A percentile compares a stretch with the other conserved stretches of the same genome.
Evolutionary conservation across 2,113 vertebrate species (phyloP).

Genomic region (Syrrhaptes paradoxus): DNA sequence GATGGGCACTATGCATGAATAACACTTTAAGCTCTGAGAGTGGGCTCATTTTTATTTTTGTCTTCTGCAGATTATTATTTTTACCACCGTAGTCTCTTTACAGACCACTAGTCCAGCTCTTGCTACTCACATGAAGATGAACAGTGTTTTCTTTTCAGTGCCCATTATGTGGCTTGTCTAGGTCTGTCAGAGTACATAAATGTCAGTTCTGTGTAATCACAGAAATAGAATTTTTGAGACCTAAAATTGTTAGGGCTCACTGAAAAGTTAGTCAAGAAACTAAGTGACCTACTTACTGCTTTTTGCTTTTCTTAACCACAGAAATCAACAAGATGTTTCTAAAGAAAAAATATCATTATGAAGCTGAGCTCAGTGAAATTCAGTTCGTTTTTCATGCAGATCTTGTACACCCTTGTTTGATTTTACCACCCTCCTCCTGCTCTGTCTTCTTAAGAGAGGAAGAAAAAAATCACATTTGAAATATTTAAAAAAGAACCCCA

Average conservation of each 20-base stretch:
- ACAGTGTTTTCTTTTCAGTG: background rate
- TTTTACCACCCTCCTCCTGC: background rate
- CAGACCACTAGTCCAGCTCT: background rate
- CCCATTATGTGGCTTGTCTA: background rate
- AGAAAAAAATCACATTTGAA: background rate
- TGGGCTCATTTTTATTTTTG: background rate
- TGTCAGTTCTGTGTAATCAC: background rate
- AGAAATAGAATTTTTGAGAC: background rate
- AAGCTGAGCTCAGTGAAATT: background rate
- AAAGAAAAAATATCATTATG: background rate
- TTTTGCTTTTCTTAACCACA: background rate
- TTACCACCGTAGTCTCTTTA: background rate
- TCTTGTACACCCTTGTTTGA: background rate
- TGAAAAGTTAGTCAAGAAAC: background rate
- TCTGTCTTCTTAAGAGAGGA: background rate
- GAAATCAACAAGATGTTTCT: background rate
- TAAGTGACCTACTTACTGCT: background rate
- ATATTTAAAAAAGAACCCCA: background rate
- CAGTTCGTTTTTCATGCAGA: background rate
- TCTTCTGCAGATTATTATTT: background rate
- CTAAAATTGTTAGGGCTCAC: background rate
- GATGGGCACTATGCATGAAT: background rate
- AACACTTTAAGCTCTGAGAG: background rate
- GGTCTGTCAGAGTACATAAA: background rate
- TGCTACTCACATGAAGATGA: background rate